Percentiles rank a stretch among this genome's conserved stretches.
Conservation (phyloP, 1,140 invertebrate species). For the Aplysia californica region DNA sequence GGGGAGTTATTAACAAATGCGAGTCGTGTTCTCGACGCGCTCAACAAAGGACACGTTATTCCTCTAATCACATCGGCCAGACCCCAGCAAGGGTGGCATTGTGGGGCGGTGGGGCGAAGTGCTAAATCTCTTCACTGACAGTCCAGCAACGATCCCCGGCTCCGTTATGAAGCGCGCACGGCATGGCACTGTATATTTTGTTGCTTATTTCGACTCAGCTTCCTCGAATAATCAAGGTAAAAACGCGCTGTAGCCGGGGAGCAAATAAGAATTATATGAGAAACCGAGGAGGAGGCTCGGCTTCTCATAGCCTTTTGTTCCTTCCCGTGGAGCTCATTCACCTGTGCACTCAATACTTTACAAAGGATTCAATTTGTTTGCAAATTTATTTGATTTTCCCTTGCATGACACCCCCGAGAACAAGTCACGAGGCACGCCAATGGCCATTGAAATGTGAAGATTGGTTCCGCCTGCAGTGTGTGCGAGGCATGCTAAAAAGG, state of each 20-base stretch:
- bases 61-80: neutral
- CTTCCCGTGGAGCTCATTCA: neutral
- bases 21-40: too few relatives aligned
- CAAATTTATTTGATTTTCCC: conserved; percentile 29
- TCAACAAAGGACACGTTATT: neutral
- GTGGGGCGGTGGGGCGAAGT: neutral
- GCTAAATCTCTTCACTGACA: neutral
- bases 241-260: neutral
- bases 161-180: neutral
- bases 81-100: neutral
- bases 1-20: too few relatives aligned
- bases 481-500: too few relatives aligned
- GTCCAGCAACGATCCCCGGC: neutral
- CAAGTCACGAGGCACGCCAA: conserved; percentile 1
- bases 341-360: conserved; percentile 2
- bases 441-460: too few relatives aligned
- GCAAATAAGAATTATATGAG: conserved; percentile 24
- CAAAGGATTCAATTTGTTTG: conserved; percentile 30
- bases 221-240: neutral
- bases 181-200: conserved; percentile 1
- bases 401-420: conserved; percentile 16
- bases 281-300: neutral
- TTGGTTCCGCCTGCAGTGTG: too few relatives aligned
- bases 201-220: conserved; percentile 2
- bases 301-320: conserved; percentile 1